A percentile compares a stretch with the other conserved stretches of the same genome.
Conservation (phyloP, 2,113 vertebrate genomes). For the Leptobrachium leishanense region DNA sequence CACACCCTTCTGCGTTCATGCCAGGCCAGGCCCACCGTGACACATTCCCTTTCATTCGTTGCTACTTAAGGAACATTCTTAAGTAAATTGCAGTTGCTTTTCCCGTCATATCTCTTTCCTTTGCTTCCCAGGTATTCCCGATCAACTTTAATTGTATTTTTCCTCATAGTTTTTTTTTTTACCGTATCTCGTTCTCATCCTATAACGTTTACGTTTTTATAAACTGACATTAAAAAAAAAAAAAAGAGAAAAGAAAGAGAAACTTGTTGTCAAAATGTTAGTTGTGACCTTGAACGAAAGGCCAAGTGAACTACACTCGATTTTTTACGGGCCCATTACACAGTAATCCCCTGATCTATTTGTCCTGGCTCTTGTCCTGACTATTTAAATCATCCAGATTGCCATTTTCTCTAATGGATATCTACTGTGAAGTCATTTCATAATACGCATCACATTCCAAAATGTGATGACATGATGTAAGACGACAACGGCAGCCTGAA, state of each 20-base stretch:
- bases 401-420: neutral
- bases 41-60: too few relatives aligned
- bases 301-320: neutral
- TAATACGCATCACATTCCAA: neutral
- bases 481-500: neutral
- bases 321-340: neutral
- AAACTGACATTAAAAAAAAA: neutral
- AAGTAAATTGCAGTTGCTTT: too few relatives aligned
- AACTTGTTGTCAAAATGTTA: neutral
- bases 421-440: neutral
- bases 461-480: constrained; percentile 18
- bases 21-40: too few relatives aligned
- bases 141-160: too few relatives aligned
- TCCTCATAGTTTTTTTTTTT: too few relatives aligned
- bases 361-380: neutral
- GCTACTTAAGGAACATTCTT: too few relatives aligned
- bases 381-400: neutral
- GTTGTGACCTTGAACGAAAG: neutral
- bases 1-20: too few relatives aligned
- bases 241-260: neutral
- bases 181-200: too few relatives aligned
- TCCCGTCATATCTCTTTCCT: too few relatives aligned
- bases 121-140: too few relatives aligned
- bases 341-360: neutral
- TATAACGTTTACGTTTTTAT: neutral